Evolutionary conservation across 2,113 vertebrate genomes (phyloP), one percentile per base, ranked within the genome.

Genomic region (Paracyprichromis sp.): DNA sequence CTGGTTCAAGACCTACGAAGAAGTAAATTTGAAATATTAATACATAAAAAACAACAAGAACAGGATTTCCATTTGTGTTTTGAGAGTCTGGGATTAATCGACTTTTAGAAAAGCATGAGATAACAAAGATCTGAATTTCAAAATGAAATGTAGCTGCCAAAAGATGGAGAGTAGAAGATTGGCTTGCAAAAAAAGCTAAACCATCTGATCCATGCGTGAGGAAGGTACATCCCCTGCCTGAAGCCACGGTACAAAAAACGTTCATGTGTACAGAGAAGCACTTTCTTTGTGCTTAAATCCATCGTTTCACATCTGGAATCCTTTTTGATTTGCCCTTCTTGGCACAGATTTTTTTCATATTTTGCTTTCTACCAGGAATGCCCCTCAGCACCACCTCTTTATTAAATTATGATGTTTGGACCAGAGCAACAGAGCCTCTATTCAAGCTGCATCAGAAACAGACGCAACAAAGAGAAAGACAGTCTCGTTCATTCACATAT

Each of bases 401-500:
- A 88, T 94, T 85, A 88, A 66, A 90, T 81, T 9, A 82, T 79
- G 81, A 78, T 14, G 43, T 89, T 47, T 84, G n/a, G 88, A 61
- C 80, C 31, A 56, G 52, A 84, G 9, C 45, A 90, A 90, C 88
- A 94, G 85, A 83, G 66, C 57, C 4, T 66, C 76, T 38, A 87
- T 93, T 94, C 56, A 93, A 85, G 76, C 90, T 92, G 88, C 84
- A 61, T 81, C 85, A 91, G 56, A 40, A 83, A 26, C 9, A 14
- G 73, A 21, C 36, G 3, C 11, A 66, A 83, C 17, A 26, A 59
- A 73, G 61, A 82, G 66, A 26, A 76, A 66, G 5, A 19, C 61
- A 36, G 63, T 76, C 73, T 89, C 13, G 82, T 79, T 59, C 8
- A 87, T 84, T 71, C 80, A 10, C 6, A 24, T 17, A 17, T 16